Conservation (phyloP, 2,797 vertebrate genomes). For the Zonotrichia albicollis region DNA sequence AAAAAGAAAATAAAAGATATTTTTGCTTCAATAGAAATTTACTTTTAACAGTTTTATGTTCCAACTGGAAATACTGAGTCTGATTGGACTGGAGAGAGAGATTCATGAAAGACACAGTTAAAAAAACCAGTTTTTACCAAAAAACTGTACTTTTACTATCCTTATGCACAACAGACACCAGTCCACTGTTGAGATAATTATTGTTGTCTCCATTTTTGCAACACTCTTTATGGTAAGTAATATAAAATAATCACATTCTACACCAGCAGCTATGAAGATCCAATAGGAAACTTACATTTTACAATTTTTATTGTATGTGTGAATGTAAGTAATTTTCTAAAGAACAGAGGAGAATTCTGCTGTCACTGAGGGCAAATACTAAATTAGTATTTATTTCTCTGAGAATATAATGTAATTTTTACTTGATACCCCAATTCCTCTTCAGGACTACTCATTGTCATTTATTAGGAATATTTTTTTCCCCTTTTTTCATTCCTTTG, state of each 20-base stretch:
- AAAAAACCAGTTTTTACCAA: background rate
- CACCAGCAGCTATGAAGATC: background rate
- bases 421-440: background rate
- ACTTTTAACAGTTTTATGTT: background rate
- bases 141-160: background rate
- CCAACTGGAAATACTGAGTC: background rate
- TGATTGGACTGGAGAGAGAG: background rate
- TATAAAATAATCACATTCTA: background rate
- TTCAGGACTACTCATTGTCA: background rate
- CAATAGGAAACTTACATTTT: background rate
- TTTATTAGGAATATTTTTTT: background rate
- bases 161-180: background rate
- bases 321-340: background rate
- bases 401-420: background rate
- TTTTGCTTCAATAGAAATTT: background rate
- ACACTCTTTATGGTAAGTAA: background rate
- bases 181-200: background rate
- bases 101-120: background rate
- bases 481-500: background rate
- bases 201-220: background rate
- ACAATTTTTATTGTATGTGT: background rate
- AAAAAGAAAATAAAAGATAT: background rate
- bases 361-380: background rate
- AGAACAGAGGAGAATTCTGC: background rate
- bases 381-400: background rate